Conservation (phyloP, 2,797 vertebrate genomes). For the Coreius guichenoti region DNA sequence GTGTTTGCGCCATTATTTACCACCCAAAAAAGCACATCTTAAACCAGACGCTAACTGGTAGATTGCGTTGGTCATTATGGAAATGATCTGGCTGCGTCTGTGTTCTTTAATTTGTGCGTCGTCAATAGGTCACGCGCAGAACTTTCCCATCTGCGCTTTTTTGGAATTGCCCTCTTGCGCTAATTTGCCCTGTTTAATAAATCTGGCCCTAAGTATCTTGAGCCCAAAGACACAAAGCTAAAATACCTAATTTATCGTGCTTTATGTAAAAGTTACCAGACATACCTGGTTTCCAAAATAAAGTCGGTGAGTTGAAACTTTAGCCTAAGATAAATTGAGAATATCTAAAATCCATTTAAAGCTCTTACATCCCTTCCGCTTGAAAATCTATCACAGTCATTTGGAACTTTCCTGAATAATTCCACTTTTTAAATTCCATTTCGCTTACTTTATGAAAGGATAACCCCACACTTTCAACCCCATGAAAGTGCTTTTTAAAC, state of each 20-base stretch:
- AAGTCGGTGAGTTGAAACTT: background rate
- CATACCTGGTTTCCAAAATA: background rate
- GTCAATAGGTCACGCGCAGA: no score
- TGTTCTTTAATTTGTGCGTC: no score
- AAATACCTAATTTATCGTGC: background rate
- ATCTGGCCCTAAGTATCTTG: background rate
- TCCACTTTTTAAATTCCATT: slow-evolving; percentile 34
- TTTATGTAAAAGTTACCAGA: background rate
- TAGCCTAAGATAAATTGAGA: background rate
- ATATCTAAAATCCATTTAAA: slow-evolving; percentile 36
- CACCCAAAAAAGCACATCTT: no score
- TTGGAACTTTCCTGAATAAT: slow-evolving; percentile 14
- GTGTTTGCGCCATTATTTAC: no score
- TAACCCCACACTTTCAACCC: slow-evolving; percentile 10
- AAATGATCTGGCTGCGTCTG: no score
- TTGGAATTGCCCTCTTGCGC: no score
- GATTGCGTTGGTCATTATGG: no score
- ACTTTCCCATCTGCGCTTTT: no score
- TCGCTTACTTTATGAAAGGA: slow-evolving; percentile 28
- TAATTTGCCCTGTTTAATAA: no score
- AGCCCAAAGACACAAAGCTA: background rate
- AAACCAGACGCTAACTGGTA: no score
- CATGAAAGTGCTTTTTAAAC: slow-evolving; percentile 35
- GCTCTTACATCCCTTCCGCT: background rate
- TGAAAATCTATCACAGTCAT: slow-evolving; percentile 28